Base-by-base conservation (phyloP, 2,113 vertebrate genomes). In the Rutilus rutilus region DNA sequence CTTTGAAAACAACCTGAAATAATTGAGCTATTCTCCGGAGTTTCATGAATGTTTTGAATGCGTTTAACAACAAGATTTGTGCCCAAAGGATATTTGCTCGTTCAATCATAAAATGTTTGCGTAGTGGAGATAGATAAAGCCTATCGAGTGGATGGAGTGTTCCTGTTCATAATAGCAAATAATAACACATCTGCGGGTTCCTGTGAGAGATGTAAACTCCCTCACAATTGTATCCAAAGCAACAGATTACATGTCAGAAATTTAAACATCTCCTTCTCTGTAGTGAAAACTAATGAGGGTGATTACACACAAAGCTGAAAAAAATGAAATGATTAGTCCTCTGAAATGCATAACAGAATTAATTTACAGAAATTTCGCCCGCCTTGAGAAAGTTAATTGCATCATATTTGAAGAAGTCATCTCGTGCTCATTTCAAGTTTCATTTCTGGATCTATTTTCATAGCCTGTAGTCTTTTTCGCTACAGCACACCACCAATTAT, bases 181-280 rank as follows among this genome's bases (percentile, higher is more conserved):
- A 83, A 83, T 73, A 83, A 73, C 82, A 73, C 50, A 73, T 42
- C 67, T 57, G 50, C 82, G 42, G 30, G 82, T 59, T 83, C 80
- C 80, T 54, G 45, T 11, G 80, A 82, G 80, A 82, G 64, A 82
- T 69, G 80, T 21, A 69, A 69, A 33, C 45, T 25, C 80, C 30
- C 78, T 47, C 80, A 52, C 62, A n/a, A 33, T 82, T 33, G 64
- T 82, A 64, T 82, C 64, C 80, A 82, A 64, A 82, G 45, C 80
- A 82, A 82, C 80, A 82, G 80, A 82, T 82, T 82, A 82, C 64
- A 82, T 69, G 80, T 82, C 80, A 82, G 45, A 82, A 69, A 54
- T 82, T n/a, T 82, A 52, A 82, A 82, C 80, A 54, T 80, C 78
- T 80, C 42, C 45, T 52, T 81, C n/a, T 6, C 60, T 30, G 80